Evolutionary conservation across 23 tunicate genomes (phyloP), one percentile per base, ranked within the genome.

Genomic region (Trididemnum clinides): DNA sequence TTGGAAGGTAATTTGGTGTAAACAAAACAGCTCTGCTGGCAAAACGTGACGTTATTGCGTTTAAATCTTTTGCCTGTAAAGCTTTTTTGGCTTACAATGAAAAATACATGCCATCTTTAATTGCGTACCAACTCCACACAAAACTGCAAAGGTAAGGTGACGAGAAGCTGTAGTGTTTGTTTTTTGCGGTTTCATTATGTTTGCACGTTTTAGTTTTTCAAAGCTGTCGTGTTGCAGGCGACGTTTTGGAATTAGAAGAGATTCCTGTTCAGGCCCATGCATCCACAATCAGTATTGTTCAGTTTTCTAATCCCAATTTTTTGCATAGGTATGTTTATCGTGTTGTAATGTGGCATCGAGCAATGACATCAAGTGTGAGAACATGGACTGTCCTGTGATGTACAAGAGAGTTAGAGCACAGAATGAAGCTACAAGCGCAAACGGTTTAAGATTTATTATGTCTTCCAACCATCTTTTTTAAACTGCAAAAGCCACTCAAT

Each of bases 351-450:
- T 86, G 0, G 33, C 73, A 10, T 32, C 77, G 33, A 1, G 82
- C 15, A 36, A 66, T 25, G 82, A 73, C 35, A 91, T 87, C 85
- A 75, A 85, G 27, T 91, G 97, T 35, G 83, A 64, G 12, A 79
- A 79, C 1, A 66, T 91, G 74, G 87, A 83, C 38, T 91, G 97
- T 82, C 90, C 97, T 1, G 50, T 87, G 27, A 25, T 87, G 37
- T 91, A 91, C 82, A 91, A 91, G 66, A 44, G 63, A 33, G n/a
- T 71, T 34, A 64, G 88, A 20, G 72, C 85, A 2, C 69, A 49
- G 19, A 51, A 89, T 33, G 83, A 77, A 3, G 50, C 80, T 20
- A 33, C 64, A 21, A 89, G 50, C 77, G 36, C 37, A 20, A 65
- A 64, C 1, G 31, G 19, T n/a, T 28, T 91, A 39, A 83, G 96